Percentiles rank a stretch among this genome's conserved stretches.
Conservation (phyloP, 2,888 invertebrate species). For the Eilema sororculum region DNA sequence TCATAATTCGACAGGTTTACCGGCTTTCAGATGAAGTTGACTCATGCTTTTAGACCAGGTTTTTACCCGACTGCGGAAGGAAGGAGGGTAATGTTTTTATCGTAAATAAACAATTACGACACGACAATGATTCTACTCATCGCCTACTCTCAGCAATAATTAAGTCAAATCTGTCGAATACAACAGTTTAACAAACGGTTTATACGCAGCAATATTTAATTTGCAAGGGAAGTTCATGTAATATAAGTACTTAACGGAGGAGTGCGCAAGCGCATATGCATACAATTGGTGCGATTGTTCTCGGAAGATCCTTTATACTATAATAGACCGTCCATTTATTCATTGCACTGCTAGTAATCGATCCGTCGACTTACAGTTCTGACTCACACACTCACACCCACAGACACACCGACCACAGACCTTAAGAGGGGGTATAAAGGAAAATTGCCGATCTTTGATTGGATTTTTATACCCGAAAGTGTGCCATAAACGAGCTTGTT, state of each 20-base stretch:
- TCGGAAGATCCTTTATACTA: conserved; percentile 36
- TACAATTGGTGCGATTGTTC: conserved; percentile 38
- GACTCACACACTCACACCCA: conserved; percentile 38
- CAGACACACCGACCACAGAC: conserved; percentile 29
- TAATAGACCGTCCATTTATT: conserved; percentile 46
- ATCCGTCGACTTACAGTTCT: conserved; percentile 25
- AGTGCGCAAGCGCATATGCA: conserved; percentile 9
- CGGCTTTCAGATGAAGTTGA: too few species aligned
- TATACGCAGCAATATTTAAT: neutral
- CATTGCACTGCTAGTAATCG: conserved; percentile 32
- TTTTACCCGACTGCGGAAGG: too few species aligned
- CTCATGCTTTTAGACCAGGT: too few species aligned
- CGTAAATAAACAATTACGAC: too few species aligned
- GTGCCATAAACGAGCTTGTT: too few species aligned
- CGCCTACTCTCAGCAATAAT: neutral
- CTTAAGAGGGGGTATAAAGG: too few species aligned
- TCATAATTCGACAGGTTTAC: too few species aligned
- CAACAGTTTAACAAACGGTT: neutral
- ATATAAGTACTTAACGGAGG: neutral
- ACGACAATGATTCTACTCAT: neutral
- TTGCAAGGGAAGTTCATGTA: neutral
- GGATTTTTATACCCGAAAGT: too few species aligned
- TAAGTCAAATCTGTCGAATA: neutral
- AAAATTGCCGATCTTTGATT: too few species aligned
- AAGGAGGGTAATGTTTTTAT: too few species aligned